Evolutionary conservation across 53 echinoderm and acorn worm genomes (phyloP).

Genomic region (Astropecten irregularis): DNA sequence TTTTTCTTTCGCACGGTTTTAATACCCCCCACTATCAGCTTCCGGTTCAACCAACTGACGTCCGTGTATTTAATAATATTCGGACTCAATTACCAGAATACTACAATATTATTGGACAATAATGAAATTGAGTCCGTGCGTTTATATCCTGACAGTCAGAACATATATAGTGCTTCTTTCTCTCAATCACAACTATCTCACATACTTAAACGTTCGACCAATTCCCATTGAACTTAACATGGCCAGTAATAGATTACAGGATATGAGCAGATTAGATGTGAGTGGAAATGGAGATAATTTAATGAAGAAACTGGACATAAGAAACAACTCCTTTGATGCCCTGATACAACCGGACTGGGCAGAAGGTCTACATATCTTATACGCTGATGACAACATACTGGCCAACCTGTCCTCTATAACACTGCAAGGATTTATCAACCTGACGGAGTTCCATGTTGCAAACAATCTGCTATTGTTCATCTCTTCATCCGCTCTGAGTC

Average conservation of each 20-base stretch:
- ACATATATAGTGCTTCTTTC: neutral
- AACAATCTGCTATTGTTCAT: constrained; percentile 19
- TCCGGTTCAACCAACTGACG: neutral
- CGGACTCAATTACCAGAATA: no score
- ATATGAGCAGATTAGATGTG: neutral
- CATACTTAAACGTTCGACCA: neutral
- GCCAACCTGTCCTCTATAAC: constrained; percentile 23
- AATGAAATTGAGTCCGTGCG: neutral
- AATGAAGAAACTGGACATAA: constrained; percentile 11
- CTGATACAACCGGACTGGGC: constrained; percentile 18
- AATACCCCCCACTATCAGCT: neutral
- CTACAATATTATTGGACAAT: neutral
- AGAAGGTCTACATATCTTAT: neutral
- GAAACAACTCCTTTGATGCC: constrained; percentile 20
- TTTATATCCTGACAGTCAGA: neutral
- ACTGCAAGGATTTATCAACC: neutral
- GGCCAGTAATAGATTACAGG: no score
- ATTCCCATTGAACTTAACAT: no score
- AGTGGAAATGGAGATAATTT: neutral
- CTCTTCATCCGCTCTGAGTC: neutral
- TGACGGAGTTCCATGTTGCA: constrained; percentile 16
- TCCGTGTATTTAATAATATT: rapidly evolving
- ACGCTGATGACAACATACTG: neutral
- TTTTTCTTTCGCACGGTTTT: neutral
- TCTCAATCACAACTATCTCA: neutral